These are phyloP conservation scores for Cryptotis parvus DNA, from an alignment of 2,113 vertebrate species.

Conservation along the genomic window DNA sequence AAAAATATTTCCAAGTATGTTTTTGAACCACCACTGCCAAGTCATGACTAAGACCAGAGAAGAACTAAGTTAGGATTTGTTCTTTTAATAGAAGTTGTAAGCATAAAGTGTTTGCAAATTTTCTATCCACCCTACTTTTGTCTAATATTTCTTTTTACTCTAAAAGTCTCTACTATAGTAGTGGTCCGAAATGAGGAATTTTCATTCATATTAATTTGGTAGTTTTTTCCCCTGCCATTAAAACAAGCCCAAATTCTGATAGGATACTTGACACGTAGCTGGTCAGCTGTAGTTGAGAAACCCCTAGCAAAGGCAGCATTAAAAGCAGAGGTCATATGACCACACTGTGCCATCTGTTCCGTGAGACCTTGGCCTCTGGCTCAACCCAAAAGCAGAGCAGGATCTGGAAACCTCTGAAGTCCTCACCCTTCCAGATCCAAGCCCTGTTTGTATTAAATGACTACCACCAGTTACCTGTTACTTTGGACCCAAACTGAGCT, in stretches of 20 bases:
- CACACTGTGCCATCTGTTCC: not conserved
- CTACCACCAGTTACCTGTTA: slow-evolving; percentile 61
- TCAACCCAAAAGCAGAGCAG: slow-evolving; percentile 54
- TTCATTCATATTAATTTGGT: not conserved
- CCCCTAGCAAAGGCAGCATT: not conserved
- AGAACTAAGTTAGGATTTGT: not conserved
- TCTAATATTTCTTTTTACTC: not conserved
- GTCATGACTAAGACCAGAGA: not conserved
- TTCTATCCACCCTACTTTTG: not conserved
- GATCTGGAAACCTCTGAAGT: not conserved
- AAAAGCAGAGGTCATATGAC: not conserved
- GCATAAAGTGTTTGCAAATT: not conserved
- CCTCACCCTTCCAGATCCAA: slow-evolving; percentile 52
- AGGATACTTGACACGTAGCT: slow-evolving; percentile 18
- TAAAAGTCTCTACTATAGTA: slow-evolving; percentile 42
- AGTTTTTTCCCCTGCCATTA: no score
- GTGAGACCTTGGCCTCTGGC: slow-evolving; percentile 58
- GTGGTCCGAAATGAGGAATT: not conserved
- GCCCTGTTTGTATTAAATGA: slow-evolving; percentile 64
- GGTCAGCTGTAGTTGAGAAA: not conserved
- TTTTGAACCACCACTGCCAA: not conserved
- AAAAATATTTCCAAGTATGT: not conserved
- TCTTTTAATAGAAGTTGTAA: not conserved
- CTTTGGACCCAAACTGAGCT: slow-evolving; percentile 85
- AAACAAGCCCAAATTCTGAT: not conserved